These are phyloP conservation scores for Poeciliopsis retropinna DNA, from an alignment of 2,113 vertebrate species.

Conservation along the genomic window DNA sequence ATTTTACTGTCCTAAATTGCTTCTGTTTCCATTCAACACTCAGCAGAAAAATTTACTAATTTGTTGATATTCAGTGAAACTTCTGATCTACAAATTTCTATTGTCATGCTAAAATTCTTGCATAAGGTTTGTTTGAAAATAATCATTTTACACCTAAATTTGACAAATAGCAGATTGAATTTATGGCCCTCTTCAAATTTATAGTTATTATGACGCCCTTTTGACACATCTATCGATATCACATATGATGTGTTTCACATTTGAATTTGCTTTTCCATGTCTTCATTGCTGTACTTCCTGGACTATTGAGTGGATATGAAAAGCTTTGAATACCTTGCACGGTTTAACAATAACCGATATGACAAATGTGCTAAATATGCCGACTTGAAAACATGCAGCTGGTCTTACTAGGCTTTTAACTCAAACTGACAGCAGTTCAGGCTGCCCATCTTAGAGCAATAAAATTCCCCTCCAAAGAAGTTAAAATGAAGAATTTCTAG, in stretches of 20 bases:
- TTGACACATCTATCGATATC: too few species aligned
- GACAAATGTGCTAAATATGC: neutral
- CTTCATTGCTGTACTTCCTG: neutral
- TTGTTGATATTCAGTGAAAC: too few species aligned
- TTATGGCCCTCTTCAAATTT: too few species aligned
- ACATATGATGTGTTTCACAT: neutral
- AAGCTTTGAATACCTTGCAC: conserved; percentile 10
- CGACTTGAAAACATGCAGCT: neutral
- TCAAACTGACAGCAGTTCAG: neutral
- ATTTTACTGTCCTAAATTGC: neutral
- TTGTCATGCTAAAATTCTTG: neutral
- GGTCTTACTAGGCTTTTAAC: neutral
- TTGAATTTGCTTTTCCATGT: neutral
- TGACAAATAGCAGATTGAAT: too few species aligned
- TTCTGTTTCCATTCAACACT: neutral
- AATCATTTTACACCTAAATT: too few species aligned
- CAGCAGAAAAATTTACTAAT: too few species aligned
- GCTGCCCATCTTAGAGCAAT: conserved; percentile 1
- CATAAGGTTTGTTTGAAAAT: too few species aligned
- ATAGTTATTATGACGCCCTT: too few species aligned
- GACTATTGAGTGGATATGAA: neutral
- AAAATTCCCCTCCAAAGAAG: conserved; percentile 26
- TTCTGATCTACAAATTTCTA: neutral
- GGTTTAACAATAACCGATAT: neutral
- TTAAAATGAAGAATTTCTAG: conserved; percentile 28